Evolutionary conservation across 2,797 vertebrate genomes (phyloP), one percentile per base, ranked within the genome.

Genomic region (Danio choprae): DNA sequence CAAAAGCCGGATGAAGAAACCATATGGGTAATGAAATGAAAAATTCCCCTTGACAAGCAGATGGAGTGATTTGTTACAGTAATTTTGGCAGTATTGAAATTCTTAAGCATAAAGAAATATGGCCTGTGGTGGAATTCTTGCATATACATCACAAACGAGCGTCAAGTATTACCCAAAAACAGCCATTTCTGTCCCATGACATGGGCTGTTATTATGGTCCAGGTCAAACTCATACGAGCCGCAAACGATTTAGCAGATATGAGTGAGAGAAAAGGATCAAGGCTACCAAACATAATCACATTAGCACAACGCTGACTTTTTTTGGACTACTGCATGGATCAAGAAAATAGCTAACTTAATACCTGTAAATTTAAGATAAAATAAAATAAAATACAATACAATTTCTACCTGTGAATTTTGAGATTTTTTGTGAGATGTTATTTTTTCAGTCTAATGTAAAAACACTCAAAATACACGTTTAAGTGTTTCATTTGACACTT

Each of bases 1-100:
- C n/a, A 68, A 81, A 71, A 4, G 46, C 50, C 62, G 60, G 29
- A 84, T 83, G 65, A 79, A 74, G 29, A 82, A 78, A 84, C 55
- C 86, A 85, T 83, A 82, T 85, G 84, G 77, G 80, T 67, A 78
- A 82, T 72, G 69, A 80, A 84, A 85, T 40, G 46, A n/a, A n/a
- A 83, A 83, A 85, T 67, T 78, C 74, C 55, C 69, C 73, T 71
- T 71, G 76, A 85, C 85, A 82, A 71, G 78, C 69, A 85, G 80
- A 84, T 80, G 80, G 64, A 82, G 74, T 80, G 84, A 85, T 85
- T 84, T 82, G 84, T 84, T 82, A 82, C 84, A 84, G 82, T 67
- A 68, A 80, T 82, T 82, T 82, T 81, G 80, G 77, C 71, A 62
- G 64, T 53, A 74, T 77, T 81, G 46, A 81, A 81, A 83, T 79